Conservation (phyloP, 2,113 vertebrate genomes). For the Macaca mulatta region DNA sequence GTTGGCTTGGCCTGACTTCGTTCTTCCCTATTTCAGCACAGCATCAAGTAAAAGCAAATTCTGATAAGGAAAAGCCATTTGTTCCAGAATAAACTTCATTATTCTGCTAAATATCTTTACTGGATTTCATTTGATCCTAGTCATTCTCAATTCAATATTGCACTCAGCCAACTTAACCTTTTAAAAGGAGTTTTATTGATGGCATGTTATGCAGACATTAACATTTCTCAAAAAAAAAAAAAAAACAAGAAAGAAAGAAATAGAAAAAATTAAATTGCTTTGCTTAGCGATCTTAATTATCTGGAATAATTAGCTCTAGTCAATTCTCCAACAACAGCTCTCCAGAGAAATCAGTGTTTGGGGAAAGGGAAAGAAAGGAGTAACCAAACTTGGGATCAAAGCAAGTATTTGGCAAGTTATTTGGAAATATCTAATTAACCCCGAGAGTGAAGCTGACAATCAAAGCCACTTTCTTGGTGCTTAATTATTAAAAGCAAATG, state of each 20-base stretch:
- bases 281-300: conserved; percentile 87
- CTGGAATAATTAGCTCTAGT: conserved; percentile 86
- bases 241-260: conserved; percentile 74
- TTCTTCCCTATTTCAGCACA: neutral
- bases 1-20: neutral
- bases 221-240: conserved; percentile 74
- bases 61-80: neutral
- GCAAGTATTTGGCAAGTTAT: conserved; percentile 79
- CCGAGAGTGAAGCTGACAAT: conserved; percentile 81
- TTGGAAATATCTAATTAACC: conserved; percentile 85
- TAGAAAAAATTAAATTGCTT: conserved; percentile 84
- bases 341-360: conserved; percentile 80
- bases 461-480: conserved; percentile 74
- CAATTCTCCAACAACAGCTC: conserved; percentile 82
- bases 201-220: conserved; percentile 72
- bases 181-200: conserved; percentile 81
- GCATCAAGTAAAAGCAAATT: neutral
- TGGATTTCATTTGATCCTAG: conserved; percentile 68
- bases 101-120: conserved; percentile 67
- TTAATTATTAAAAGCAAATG: conserved; percentile 82
- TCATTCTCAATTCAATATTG: conserved; percentile 61
- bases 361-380: conserved; percentile 73
- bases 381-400: conserved; percentile 72
- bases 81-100: conserved; percentile 61
- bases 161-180: conserved; percentile 80